phyloP scores from a whole-genome alignment of 2,888 invertebrate species.

The Altica lythri region DNA sequence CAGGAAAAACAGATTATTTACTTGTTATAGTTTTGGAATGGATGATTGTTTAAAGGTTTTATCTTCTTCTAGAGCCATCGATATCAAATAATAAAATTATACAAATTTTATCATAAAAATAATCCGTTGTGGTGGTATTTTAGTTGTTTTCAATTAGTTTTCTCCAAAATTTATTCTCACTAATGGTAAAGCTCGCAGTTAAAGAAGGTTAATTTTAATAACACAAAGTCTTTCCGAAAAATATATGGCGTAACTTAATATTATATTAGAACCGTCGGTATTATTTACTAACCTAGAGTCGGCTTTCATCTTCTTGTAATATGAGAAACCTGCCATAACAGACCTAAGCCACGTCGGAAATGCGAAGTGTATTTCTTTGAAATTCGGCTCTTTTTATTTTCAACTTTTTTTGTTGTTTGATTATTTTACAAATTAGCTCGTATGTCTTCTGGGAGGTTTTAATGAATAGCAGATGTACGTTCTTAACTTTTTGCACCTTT shows the following conservation, averaged over 20 bases:
- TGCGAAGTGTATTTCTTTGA: constrained; percentile 22
- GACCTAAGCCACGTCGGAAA: constrained; percentile 16
- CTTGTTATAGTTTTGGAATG: no score
- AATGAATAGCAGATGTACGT: constrained; percentile 14
- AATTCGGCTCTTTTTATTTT: constrained; percentile 21
- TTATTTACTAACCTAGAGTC: constrained; percentile 16
- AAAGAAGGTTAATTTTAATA: constrained; percentile 9
- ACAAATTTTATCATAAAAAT: no score
- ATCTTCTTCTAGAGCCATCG: no score
- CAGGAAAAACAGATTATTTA: no score
- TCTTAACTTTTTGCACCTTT: constrained; percentile 9
- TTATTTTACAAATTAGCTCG: constrained; percentile 24
- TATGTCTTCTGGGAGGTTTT: constrained; percentile 8
- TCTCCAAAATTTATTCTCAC: no score
- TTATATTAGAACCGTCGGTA: constrained; percentile 8
- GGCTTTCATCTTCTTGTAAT: constrained; percentile 18
- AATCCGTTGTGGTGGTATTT: no score
- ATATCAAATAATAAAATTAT: no score
- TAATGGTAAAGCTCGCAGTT: no score
- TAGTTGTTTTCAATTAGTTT: no score
- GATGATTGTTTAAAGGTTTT: no score
- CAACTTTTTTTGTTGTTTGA: constrained; percentile 15
- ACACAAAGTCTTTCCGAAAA: constrained; percentile 6
- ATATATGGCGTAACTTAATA: constrained; percentile 12
- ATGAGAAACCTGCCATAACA: constrained; percentile 15